Percentiles rank a stretch among this genome's conserved stretches.
Conservation (phyloP, 2,888 invertebrate genomes). For the Drosophila colorata region DNA sequence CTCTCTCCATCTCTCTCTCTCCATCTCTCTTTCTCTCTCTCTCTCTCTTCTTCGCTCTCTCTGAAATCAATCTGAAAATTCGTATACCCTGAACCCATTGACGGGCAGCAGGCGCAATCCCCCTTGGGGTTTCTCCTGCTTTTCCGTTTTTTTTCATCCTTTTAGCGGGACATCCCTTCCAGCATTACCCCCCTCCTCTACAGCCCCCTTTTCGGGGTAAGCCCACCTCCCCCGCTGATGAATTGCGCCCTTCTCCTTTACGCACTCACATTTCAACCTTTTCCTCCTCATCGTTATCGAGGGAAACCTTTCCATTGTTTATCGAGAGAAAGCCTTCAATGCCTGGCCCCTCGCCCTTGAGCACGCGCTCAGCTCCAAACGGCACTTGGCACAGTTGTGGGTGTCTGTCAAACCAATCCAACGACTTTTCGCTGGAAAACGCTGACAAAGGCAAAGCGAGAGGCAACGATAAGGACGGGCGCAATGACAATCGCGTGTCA, state of each 20-base stretch:
- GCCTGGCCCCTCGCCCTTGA: constrained; percentile 8
- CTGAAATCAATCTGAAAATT: no score
- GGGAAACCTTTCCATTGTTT: neutral
- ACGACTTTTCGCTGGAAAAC: constrained; percentile 63
- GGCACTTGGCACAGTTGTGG: constrained; percentile 48
- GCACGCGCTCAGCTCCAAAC: constrained; percentile 32
- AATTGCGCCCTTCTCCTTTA: no score
- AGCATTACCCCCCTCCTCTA: no score
- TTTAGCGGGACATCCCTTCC: no score
- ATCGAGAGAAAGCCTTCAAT: neutral
- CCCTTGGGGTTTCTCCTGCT: no score
- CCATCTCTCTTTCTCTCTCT: neutral
- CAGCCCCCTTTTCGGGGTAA: no score
- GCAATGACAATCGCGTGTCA: constrained; percentile 8
- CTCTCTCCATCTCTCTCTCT: no score
- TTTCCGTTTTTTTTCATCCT: no score
- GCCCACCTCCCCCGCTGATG: neutral
- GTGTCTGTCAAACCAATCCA: constrained; percentile 41
- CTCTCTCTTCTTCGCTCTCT: neutral
- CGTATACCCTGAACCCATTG: no score
- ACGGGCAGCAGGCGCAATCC: no score
- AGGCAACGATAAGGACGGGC: constrained; percentile 7
- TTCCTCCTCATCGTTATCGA: no score
- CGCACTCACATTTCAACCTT: no score
- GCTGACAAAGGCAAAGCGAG: neutral